These are phyloP conservation scores for Halichoeres trimaculatus DNA, from an alignment of 2,113 vertebrate species.

Conservation along the genomic window DNA sequence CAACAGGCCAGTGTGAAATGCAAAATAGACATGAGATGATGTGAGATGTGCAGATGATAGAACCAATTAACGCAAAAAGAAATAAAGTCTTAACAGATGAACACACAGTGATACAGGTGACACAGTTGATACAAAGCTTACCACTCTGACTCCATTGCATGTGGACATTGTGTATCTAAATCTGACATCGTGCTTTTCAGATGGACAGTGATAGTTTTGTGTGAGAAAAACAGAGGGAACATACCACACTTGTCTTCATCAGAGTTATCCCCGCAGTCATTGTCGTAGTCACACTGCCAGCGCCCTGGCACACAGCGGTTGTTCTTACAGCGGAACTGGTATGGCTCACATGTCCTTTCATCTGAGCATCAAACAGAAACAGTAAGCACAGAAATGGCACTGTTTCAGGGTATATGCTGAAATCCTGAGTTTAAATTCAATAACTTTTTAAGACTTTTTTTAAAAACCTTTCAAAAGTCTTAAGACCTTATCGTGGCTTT, in stretches of 20 bases:
- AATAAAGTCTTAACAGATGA: conserved; percentile 47
- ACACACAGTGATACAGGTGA: conserved; percentile 48
- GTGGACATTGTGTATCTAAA: background rate
- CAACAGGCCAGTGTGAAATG: conserved; percentile 92
- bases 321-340: conserved; percentile 98
- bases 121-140: conserved; percentile 33
- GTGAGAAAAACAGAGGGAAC: conserved; percentile 50
- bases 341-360: conserved; percentile 96
- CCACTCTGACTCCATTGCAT: background rate
- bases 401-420: no score
- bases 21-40: conserved; percentile 93
- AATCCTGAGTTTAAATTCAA: no score
- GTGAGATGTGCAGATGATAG: conserved; percentile 89
- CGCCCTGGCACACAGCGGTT: conserved; percentile 97
- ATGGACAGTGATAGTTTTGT: background rate
- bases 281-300: conserved; percentile 98
- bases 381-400: background rate
- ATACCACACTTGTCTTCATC: conserved; percentile 97
- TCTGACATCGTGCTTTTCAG: background rate
- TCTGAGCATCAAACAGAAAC: conserved; percentile 77
- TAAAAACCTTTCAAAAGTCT: no score
- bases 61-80: conserved; percentile 68
- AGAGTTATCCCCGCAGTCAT: conserved; percentile 95
- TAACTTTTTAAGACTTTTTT: no score
- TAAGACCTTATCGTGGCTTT: no score